phyloP scores from a whole-genome alignment of 2,888 invertebrate genomes.

The Lepeophtheirus nordmannii region DNA sequence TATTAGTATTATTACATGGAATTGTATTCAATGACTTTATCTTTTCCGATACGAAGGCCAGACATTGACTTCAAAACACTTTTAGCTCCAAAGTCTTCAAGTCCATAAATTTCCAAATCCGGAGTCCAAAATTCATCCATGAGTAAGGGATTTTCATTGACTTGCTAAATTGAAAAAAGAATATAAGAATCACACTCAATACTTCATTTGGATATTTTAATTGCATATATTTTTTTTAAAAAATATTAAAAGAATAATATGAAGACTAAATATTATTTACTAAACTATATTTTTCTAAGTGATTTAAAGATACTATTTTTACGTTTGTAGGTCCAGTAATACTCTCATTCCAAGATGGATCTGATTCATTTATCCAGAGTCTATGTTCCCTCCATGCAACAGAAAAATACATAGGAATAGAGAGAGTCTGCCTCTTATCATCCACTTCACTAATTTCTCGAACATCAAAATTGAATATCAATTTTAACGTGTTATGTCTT shows the following conservation, averaged over 20 bases:
- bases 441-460: constrained; percentile 7
- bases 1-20: neutral
- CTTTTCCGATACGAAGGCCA: neutral
- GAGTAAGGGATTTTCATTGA: constrained; percentile 8
- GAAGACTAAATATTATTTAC: neutral
- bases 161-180: neutral
- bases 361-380: constrained; percentile 12
- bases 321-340: constrained; percentile 12
- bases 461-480: constrained; percentile 15
- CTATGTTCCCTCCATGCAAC: constrained; percentile 7
- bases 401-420: constrained; percentile 14
- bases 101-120: constrained; percentile 15
- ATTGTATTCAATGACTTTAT: constrained; percentile 10
- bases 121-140: constrained; percentile 15
- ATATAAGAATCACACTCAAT: neutral
- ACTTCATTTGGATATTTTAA: neutral
- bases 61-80: constrained; percentile 14
- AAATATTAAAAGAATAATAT: neutral
- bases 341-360: constrained; percentile 12
- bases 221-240: neutral
- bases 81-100: constrained; percentile 14
- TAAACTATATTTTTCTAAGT: no score
- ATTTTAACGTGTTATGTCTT: neutral
- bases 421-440: neutral
- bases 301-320: neutral